A percentile compares a stretch with the other conserved stretches of the same genome.
Evolutionary conservation across 2,888 invertebrate genomes (phyloP).

Genomic region (Sympetrum striolatum): DNA sequence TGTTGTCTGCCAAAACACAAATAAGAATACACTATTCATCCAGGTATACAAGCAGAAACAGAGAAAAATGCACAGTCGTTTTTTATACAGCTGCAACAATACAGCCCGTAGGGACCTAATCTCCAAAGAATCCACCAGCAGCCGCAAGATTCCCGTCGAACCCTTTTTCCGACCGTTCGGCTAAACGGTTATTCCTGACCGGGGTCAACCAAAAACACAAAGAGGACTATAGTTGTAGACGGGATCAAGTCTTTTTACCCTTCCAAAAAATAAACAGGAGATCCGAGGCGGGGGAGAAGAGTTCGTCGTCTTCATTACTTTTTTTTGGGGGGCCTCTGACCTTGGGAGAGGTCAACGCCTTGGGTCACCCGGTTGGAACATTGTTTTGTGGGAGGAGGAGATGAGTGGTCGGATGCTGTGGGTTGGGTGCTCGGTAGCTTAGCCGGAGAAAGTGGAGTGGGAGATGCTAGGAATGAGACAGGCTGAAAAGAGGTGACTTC

Average conservation of each 20-base stretch:
- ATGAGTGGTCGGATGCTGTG: neutral
- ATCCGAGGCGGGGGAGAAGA: neutral
- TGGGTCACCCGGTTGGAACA: neutral
- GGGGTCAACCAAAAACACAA: constrained; percentile 39
- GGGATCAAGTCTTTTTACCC: neutral
- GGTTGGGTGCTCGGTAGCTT: neutral
- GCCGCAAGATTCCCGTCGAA: no score
- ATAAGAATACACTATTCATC: no score
- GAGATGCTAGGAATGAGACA: neutral
- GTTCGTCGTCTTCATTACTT: neutral
- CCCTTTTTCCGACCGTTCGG: neutral
- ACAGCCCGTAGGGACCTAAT: no score
- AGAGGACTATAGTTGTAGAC: neutral
- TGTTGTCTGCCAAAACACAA: neutral
- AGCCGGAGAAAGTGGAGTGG: neutral
- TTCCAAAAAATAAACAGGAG: constrained; percentile 2
- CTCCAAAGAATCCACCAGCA: no score
- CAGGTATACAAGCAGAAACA: no score
- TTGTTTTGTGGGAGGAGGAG: neutral
- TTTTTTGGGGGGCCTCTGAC: neutral
- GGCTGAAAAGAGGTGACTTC: neutral
- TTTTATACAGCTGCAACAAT: no score
- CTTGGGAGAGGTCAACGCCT: constrained; percentile 29
- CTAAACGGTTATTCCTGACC: constrained; percentile 38
- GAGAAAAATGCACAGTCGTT: no score